Evolutionary conservation across 1,140 invertebrate genomes (phyloP).

Genomic region (Macrocentrus cingulum): DNA sequence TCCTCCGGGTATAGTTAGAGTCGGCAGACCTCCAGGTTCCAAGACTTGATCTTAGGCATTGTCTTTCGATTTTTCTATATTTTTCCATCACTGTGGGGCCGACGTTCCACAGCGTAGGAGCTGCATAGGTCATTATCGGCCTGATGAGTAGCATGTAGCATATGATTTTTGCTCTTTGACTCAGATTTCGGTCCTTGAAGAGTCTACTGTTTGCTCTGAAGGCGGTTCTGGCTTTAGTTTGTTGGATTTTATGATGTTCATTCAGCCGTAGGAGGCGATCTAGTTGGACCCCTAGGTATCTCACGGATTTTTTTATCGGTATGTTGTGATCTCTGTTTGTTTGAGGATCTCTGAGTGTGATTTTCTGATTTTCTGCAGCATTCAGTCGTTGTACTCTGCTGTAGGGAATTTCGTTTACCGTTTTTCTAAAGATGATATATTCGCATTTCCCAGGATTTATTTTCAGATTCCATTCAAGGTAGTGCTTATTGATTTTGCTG

Average conservation of each 20-base stretch:
- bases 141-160: constrained; percentile 19
- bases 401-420: background rate
- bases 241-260: constrained; percentile 4
- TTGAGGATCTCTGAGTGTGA: background rate
- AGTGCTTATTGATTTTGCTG: constrained; percentile 13
- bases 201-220: constrained; percentile 7
- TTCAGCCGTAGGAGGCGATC: constrained; percentile 7
- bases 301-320: constrained; percentile 12
- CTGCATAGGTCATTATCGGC: constrained; percentile 6
- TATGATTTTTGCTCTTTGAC: constrained; percentile 20
- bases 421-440: constrained; percentile 1
- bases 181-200: constrained; percentile 21
- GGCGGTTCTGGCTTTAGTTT: constrained; percentile 18
- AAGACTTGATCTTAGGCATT: constrained; percentile 7
- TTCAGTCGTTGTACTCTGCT: background rate
- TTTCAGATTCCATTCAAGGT: constrained; percentile 13
- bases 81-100: constrained; percentile 11
- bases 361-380: constrained; percentile 2
- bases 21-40: background rate
- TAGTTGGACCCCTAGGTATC: constrained; percentile 16
- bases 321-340: background rate
- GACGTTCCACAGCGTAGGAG: constrained; percentile 16
- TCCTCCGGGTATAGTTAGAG: background rate
- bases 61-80: constrained; percentile 11
- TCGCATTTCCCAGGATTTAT: constrained; percentile 17